Base-by-base conservation (phyloP, 2,113 vertebrate genomes). In the Dendropsophus ebraccatus region DNA sequence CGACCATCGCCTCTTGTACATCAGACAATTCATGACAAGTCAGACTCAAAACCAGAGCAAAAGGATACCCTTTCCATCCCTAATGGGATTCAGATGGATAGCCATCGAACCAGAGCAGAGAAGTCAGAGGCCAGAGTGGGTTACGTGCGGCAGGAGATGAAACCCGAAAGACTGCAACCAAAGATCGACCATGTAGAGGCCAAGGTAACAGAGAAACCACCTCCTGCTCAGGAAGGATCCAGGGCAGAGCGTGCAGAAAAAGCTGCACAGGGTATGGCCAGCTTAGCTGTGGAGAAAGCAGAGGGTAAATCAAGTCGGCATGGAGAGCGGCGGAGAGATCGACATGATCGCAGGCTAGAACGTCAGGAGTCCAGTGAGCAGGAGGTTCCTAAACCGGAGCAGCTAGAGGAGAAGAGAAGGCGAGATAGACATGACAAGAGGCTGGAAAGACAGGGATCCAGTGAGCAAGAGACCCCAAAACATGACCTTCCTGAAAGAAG, bases 321-420 rank as follows among this genome's bases (percentile, higher is more conserved):
- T 65, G 92, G 92, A 4, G 96, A 97, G 70, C 89, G 96, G 58
- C 90, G 95, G 11, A 92, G 94, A 9, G 97, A 97, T 69, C 83
- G 96, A 10, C 94, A 96, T 0, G 93, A 93, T 47, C 87, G 92
- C 49, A 88, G 96, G 12, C 41, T 93, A 86, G 97, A 97, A 47
- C 91, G 95, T 25, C 96, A 96, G 90, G 96, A 97, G 56, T 97
- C 97, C 88, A 98, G 96, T 8, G 97, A 98, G 32, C 95, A 95
- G 8, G 97, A 98, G 89, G 93, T 90, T 0, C 92, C 93, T 0
- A 93, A 90, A 84, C 88, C 80, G 0, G 95, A 95, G 87, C 92
- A 91, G 5, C 91, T 92, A 0, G 95, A 96, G 87, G 89, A 90
- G 76, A 80, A 60, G 54, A 89, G 90, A 76, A 93, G 94, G 16